A percentile compares a stretch with the other conserved stretches of the same genome.
These are phyloP conservation scores for Tauraco erythrolophus DNA, from an alignment of 2,113 vertebrate species.

Conservation along the genomic window DNA sequence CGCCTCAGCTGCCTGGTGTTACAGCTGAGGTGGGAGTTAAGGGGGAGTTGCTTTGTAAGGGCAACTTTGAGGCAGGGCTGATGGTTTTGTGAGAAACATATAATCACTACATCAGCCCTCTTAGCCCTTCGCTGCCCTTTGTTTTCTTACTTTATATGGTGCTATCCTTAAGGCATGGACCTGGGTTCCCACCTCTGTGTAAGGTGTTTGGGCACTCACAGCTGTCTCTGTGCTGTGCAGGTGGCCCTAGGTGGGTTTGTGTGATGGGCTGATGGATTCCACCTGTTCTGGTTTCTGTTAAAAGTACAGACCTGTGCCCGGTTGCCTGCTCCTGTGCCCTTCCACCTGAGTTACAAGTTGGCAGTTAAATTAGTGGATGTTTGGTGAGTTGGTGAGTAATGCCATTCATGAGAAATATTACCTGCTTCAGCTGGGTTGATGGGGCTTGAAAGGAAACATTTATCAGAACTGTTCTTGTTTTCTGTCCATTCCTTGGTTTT, in stretches of 20 bases:
- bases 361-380: accelerated
- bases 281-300: neutral
- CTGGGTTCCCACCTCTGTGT: accelerated
- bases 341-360: neutral
- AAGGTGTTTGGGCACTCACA: accelerated
- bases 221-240: neutral
- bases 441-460: neutral
- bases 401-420: neutral
- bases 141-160: accelerated
- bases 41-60: neutral
- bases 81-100: accelerated
- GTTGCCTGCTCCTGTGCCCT: neutral
- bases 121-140: accelerated
- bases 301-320: accelerated
- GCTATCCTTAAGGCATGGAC: accelerated
- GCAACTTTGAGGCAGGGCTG: accelerated
- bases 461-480: neutral
- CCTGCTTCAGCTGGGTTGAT: neutral
- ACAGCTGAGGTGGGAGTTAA: neutral
- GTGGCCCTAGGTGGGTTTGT: neutral
- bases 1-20: neutral
- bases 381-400: neutral
- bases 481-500: neutral
- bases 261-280: accelerated
- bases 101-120: accelerated